phyloP scores from a whole-genome alignment of 2,888 invertebrate species.

The Hedychridium roseum region DNA sequence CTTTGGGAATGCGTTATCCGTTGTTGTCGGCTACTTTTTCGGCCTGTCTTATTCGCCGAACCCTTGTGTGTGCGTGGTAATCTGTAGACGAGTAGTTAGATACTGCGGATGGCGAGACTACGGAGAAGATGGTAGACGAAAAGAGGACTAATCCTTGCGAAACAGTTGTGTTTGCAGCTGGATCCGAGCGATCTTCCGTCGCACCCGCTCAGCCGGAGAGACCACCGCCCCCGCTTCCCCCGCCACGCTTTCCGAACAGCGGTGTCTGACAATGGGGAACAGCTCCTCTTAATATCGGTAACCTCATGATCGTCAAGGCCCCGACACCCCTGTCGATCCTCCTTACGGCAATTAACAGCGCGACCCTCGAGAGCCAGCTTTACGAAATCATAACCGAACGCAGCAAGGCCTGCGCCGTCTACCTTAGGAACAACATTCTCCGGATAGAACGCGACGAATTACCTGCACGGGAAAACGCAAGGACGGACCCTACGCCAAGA shows the following conservation, averaged over 20 bases:
- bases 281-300: slow-evolving; percentile 67
- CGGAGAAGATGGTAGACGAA: no score
- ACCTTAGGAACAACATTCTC: slow-evolving; percentile 72
- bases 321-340: slow-evolving; percentile 60
- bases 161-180: slow-evolving; percentile 71
- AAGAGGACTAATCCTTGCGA: background rate
- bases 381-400: slow-evolving; percentile 65
- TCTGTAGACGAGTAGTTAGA: no score
- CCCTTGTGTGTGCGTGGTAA: no score
- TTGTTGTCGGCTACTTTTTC: no score
- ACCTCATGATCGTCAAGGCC: slow-evolving; percentile 61
- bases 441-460: slow-evolving; percentile 37
- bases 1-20: no score
- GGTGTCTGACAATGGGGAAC: slow-evolving; percentile 83
- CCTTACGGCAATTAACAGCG: slow-evolving; percentile 51
- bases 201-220: slow-evolving; percentile 77
- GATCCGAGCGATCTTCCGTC: slow-evolving; percentile 87
- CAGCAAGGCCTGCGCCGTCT: slow-evolving; percentile 74
- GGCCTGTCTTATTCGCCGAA: no score
- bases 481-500: no score
- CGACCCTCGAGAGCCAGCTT: slow-evolving; percentile 51
- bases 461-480: slow-evolving; percentile 24
- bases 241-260: slow-evolving; percentile 80
- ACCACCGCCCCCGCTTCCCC: slow-evolving; percentile 84
- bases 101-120: no score